Conservation (phyloP, 2,113 vertebrate species). For the Mobula hypostoma region DNA sequence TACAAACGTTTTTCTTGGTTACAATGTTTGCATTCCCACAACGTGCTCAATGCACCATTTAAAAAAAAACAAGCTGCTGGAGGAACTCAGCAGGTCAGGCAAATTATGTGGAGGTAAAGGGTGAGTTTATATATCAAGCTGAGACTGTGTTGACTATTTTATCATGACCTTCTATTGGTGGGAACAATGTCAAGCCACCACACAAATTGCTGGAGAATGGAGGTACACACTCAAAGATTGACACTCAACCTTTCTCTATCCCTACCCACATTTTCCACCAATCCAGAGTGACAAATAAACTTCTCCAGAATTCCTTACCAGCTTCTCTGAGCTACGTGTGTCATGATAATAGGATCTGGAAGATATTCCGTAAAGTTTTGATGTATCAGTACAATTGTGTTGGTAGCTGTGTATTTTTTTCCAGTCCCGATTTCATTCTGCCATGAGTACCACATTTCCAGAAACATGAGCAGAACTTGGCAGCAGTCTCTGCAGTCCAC, state of each 20-base stretch:
- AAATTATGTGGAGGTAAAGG: too few species aligned
- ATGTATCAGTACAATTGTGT: background rate
- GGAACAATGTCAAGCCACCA: background rate
- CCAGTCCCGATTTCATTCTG: background rate
- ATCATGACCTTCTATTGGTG: background rate
- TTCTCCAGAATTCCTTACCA: background rate
- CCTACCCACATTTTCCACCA: background rate
- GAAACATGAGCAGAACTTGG: background rate
- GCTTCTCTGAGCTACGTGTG: background rate
- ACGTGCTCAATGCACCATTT: background rate
- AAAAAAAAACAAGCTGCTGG: too few species aligned
- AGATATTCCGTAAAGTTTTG: background rate
- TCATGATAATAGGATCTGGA: background rate
- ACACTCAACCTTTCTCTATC: too few species aligned
- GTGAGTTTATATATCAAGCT: too few species aligned
- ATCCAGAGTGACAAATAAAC: background rate
- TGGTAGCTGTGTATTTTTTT: background rate
- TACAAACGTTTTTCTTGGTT: background rate
- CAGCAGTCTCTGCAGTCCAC: background rate
- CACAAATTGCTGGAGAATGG: background rate
- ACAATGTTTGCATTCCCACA: background rate
- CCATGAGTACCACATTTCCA: background rate
- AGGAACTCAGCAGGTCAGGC: too few species aligned
- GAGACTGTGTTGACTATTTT: background rate
- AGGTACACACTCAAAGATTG: background rate